phyloP scores from a whole-genome alignment of 2,797 vertebrate species.

The Lagodon rhomboides region DNA sequence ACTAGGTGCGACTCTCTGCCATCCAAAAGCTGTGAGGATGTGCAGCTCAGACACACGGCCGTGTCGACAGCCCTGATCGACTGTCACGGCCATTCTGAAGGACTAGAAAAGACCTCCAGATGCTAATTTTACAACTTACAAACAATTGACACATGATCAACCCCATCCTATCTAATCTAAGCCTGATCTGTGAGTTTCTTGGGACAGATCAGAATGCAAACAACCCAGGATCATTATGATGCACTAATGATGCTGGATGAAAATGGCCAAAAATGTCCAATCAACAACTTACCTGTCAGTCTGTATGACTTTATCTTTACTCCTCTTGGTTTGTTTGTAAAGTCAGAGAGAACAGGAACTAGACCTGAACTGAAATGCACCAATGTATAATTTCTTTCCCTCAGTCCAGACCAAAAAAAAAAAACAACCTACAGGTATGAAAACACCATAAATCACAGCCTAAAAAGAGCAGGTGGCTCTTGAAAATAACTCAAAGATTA shows the following conservation, averaged over 20 bases:
- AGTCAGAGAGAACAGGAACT: too few species aligned
- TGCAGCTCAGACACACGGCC: neutral
- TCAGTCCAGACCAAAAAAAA: too few species aligned
- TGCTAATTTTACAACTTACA: neutral
- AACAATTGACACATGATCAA: neutral
- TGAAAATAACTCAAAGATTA: neutral
- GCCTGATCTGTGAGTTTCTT: neutral
- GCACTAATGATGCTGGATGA: too few species aligned
- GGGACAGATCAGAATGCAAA: neutral
- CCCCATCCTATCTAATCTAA: neutral
- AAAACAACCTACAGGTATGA: too few species aligned
- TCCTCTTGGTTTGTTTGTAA: too few species aligned
- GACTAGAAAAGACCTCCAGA: neutral
- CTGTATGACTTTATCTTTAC: too few species aligned
- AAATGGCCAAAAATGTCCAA: too few species aligned
- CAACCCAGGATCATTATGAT: too few species aligned
- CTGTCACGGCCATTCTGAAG: neutral
- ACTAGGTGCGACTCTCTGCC: constrained; percentile 9
- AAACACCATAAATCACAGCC: neutral
- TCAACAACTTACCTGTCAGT: too few species aligned
- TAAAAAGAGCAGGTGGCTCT: neutral
- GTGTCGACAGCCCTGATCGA: neutral
- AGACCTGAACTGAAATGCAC: too few species aligned
- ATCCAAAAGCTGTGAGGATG: constrained; percentile 4
- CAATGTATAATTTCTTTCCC: too few species aligned